Conservation (phyloP, 2,888 invertebrate genomes). For the Acanthoscelides obtectus region DNA sequence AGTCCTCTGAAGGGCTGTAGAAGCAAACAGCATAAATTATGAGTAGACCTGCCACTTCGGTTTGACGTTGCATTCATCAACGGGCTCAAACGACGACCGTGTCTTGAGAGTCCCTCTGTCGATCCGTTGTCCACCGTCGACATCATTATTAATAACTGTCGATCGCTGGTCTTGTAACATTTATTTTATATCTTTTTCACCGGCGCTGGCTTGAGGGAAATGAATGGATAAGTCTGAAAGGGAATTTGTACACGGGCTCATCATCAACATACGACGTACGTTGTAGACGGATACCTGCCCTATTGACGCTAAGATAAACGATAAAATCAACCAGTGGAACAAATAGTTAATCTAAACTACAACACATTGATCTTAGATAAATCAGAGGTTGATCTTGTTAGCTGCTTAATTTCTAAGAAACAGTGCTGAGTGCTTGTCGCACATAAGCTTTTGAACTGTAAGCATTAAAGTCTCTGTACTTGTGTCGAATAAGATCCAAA, state of each 20-base stretch:
- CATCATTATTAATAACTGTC: conserved; percentile 44
- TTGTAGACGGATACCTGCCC: neutral
- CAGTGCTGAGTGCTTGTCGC: too few relatives aligned
- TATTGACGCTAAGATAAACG: neutral
- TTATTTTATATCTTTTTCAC: neutral
- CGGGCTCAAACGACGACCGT: conserved; percentile 34
- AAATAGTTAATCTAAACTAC: too few relatives aligned
- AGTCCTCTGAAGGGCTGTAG: conserved; percentile 13
- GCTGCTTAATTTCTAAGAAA: too few relatives aligned
- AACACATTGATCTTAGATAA: too few relatives aligned
- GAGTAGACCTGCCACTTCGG: conserved; percentile 32
- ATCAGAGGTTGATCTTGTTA: too few relatives aligned
- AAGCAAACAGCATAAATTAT: conserved; percentile 25
- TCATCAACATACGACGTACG: neutral
- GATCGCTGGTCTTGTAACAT: neutral
- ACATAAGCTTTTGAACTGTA: too few relatives aligned
- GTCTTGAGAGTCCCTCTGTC: conserved; percentile 30
- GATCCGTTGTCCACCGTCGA: conserved; percentile 32
- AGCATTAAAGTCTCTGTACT: too few relatives aligned
- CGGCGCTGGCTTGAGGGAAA: neutral
- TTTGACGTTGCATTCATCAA: conserved; percentile 41
- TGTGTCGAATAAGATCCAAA: too few relatives aligned
- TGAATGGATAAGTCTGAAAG: neutral
- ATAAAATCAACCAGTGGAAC: too few relatives aligned
- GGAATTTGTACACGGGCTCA: neutral